Evolutionary conservation across 2,797 vertebrate genomes (phyloP), one percentile per base, ranked within the genome.

Genomic region (Poecilia gillii): DNA sequence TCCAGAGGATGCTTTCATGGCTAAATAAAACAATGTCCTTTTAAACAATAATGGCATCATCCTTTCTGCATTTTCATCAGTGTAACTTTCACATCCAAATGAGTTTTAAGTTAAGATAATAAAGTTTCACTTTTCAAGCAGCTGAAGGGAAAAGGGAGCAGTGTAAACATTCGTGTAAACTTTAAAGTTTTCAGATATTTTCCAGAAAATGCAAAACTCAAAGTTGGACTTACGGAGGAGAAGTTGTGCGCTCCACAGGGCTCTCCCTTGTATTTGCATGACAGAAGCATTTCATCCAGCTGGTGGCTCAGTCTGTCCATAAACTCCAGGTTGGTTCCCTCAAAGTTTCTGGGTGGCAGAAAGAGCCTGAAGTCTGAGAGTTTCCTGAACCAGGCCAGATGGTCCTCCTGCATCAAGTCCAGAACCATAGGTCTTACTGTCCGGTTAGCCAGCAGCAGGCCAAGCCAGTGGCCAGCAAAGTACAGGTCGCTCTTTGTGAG

Each of bases 401-500:
- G 95, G 86, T 99, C 97, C 45, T 97, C 97, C 13, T 97, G 94
- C 72, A 99, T 95, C 83, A 99, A 94, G 95, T 99, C 98, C 90
- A 97, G 93, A 74, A 99, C 95, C 80, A 98, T 92, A 25, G 98
- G 97, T 76, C 97, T 96, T 28, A 96, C 96, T 0, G 98, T 99
- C 81, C 97, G 97, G 94, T 99, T 98, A 82, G 98, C 97, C 83
- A 97, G 91, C 91, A 99, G 93, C 83, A 99, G 92, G 76, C 98
- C 98, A 70, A 99, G 90, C 98, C 98, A 99, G 95, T 99, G 97
- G 72, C 98, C 98, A 3, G 97, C 97, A 45, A 98, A 99, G 89
- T 99, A 99, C 68, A 99, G 93, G 93, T 99, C 98, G 47, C 97
- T 98, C 93, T 99, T 99, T 94, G 98, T 98, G 88, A 99, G 97